Conservation (phyloP, 1,140 invertebrate genomes). For the Pteromalus puparum region DNA sequence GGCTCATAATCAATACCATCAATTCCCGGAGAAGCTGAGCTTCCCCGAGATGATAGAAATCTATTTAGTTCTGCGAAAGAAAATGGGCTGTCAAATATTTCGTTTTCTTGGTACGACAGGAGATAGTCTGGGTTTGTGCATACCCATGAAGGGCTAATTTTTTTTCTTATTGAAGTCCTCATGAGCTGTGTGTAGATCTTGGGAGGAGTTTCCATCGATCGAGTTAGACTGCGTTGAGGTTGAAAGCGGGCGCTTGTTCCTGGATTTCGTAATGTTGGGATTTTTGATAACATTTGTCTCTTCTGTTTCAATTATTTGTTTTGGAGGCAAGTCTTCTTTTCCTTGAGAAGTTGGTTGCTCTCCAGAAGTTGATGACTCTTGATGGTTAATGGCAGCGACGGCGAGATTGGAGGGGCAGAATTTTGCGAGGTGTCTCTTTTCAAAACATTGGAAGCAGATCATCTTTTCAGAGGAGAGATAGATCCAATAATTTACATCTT, state of each 20-base stretch:
- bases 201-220: no score
- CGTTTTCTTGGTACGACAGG: not conserved
- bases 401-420: not conserved
- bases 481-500: not conserved
- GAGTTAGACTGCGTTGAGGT: not conserved
- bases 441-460: not conserved
- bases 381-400: no score
- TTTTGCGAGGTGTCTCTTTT: not conserved
- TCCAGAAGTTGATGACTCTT: not conserved
- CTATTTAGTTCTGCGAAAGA: not conserved
- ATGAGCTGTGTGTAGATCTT: no score
- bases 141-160: slow-evolving; percentile 1
- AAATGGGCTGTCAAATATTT: not conserved
- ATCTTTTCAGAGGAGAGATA: not conserved
- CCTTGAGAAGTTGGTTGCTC: not conserved
- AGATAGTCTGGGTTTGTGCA: not conserved
- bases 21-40: not conserved
- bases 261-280: not conserved
- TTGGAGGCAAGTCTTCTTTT: not conserved
- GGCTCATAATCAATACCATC: slow-evolving; percentile 8
- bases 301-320: not conserved
- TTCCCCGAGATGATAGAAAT: not conserved
- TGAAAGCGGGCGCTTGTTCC: not conserved
- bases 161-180: not conserved
- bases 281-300: not conserved